A percentile compares a stretch with the other conserved stretches of the same genome.
phyloP scores from a whole-genome alignment of 2,888 invertebrate genomes.

The Serripes groenlandicus region DNA sequence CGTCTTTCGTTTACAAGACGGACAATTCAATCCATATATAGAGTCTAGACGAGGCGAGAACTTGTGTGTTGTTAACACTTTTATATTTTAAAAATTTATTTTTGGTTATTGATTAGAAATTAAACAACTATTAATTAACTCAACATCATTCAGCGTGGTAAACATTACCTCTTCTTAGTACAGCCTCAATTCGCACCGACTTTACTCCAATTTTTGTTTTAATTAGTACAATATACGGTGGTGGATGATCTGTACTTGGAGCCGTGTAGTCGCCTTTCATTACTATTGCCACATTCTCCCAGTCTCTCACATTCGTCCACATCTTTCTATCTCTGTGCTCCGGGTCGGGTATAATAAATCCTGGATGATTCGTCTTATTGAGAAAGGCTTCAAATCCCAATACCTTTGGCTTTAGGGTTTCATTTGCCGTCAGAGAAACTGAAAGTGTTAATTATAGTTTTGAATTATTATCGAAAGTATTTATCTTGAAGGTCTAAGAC shows the following conservation, averaged over 20 bases:
- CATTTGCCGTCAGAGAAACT: slow-evolving; percentile 12
- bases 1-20: too few relatives aligned
- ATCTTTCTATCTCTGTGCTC: neutral
- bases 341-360: neutral
- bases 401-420: neutral
- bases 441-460: neutral
- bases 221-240: neutral
- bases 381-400: neutral
- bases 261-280: neutral
- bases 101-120: too few relatives aligned
- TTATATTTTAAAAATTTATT: too few relatives aligned
- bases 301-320: slow-evolving; percentile 29
- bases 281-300: neutral
- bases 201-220: slow-evolving; percentile 19
- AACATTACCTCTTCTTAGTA: slow-evolving; percentile 18
- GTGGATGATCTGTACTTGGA: neutral
- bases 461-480: neutral
- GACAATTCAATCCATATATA: neutral
- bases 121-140: too few relatives aligned
- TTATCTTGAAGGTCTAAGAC: too few relatives aligned
- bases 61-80: too few relatives aligned
- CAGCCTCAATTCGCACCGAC: neutral
- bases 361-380: neutral
- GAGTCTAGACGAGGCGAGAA: too few relatives aligned
- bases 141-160: too few relatives aligned